phyloP scores from a whole-genome alignment of 1,140 invertebrate species.

The Platorchestia sp. region DNA sequence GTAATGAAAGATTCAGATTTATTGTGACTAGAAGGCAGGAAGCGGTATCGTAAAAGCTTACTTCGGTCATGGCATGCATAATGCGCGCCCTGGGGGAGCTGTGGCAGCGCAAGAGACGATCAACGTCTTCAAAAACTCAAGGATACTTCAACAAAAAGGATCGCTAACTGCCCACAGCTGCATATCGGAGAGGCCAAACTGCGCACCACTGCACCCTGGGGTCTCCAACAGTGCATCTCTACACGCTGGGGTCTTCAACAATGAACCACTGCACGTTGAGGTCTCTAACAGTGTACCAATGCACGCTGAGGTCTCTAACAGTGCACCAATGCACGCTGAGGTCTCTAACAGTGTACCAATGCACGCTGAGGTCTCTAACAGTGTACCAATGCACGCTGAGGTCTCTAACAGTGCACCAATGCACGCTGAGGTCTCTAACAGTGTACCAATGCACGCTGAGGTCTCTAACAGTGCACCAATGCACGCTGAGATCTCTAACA shows the following conservation, averaged over 20 bases:
- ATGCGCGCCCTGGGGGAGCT: not conserved
- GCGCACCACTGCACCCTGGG: not conserved
- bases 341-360: no score
- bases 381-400: no score
- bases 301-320: not conserved
- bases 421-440: no score
- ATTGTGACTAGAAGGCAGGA: not conserved
- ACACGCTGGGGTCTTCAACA: not conserved
- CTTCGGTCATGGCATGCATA: not conserved
- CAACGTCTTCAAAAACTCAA: not conserved
- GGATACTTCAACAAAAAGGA: not conserved
- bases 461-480: not conserved
- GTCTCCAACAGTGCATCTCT: no score
- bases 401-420: no score
- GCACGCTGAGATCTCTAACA: not conserved
- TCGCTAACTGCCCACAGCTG: not conserved
- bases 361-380: no score
- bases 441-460: not conserved
- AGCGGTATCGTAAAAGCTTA: not conserved
- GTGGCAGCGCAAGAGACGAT: not conserved
- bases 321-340: not conserved
- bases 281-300: not conserved
- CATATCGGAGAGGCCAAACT: not conserved
- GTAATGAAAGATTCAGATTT: conserved; percentile 10
- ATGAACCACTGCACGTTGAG: not conserved